Evolutionary conservation across 2,113 vertebrate species (phyloP).

Genomic region (Macrotis lagotis): DNA sequence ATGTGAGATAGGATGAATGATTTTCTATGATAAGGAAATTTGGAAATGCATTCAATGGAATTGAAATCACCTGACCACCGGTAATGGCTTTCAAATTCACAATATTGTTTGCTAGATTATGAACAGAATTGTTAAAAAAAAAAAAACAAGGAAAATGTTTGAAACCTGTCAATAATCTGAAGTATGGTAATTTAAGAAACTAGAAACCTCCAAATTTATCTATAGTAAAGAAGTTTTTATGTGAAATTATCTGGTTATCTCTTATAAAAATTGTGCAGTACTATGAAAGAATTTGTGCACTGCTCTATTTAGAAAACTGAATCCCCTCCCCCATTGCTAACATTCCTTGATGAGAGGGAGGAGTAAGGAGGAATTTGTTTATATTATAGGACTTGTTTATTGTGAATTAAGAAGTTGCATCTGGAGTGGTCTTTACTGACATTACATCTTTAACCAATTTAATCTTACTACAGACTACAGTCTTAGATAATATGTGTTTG

Average conservation of each 20-base stretch:
- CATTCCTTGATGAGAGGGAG: not conserved
- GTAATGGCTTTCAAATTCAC: not conserved
- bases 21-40: not conserved
- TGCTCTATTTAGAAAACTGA: not conserved
- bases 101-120: not conserved
- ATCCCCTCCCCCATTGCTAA: not conserved
- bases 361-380: not conserved
- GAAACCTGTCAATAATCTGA: not conserved
- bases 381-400: not conserved
- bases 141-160: not conserved
- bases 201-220: not conserved
- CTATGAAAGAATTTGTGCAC: not conserved
- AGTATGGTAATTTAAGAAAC: not conserved
- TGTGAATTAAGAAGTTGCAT: not conserved
- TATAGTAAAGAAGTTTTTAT: not conserved
- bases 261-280: not conserved
- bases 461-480: not conserved
- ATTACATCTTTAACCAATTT: not conserved
- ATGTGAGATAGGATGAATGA: not conserved
- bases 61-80: not conserved
- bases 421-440: not conserved
- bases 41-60: not conserved
- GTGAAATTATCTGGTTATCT: not conserved
- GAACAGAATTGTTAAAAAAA: not conserved
- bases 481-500: not conserved